Conservation (phyloP, 2,888 invertebrate species). For the Bruchidius siliquastri region DNA sequence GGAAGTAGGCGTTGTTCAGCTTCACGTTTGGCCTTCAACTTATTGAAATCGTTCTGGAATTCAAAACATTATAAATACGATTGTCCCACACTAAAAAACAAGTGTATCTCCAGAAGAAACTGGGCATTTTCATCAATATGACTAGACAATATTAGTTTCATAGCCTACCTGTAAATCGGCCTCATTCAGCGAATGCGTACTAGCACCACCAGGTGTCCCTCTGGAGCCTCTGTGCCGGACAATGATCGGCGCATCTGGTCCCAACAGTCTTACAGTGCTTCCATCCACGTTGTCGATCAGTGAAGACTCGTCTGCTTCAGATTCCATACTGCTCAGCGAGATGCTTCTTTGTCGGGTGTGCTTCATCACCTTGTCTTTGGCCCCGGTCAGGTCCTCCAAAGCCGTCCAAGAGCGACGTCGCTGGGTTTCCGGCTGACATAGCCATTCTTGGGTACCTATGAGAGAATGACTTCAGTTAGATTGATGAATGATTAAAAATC, state of each 20-base stretch:
- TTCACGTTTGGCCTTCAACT: conserved; percentile 59
- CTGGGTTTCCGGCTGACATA: conserved; percentile 46
- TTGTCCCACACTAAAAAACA: too few species aligned
- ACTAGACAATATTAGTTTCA: too few species aligned
- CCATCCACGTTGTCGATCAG: conserved; percentile 51
- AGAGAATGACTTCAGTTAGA: neutral
- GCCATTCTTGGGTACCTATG: conserved; percentile 45
- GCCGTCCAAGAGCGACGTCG: conserved; percentile 84
- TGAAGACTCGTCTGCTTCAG: conserved; percentile 71
- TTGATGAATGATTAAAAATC: too few species aligned
- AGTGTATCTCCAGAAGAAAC: too few species aligned
- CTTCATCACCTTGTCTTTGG: conserved; percentile 53
- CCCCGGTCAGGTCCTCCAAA: conserved; percentile 64
- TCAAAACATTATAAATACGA: conserved; percentile 1
- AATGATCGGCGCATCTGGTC: conserved; percentile 49
- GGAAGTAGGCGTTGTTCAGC: conserved; percentile 54
- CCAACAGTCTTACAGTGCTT: conserved; percentile 52
- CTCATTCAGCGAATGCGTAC: conserved; percentile 82
- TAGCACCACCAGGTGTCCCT: conserved; percentile 53
- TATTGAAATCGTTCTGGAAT: conserved; percentile 68
- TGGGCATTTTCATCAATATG: too few species aligned
- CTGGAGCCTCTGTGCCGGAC: conserved; percentile 45
- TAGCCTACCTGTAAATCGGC: conserved; percentile 72
- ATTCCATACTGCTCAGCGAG: conserved; percentile 77
- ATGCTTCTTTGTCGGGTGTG: conserved; percentile 56